Conservation (phyloP, 2,888 invertebrate species). For the Calephelis perditalis region DNA sequence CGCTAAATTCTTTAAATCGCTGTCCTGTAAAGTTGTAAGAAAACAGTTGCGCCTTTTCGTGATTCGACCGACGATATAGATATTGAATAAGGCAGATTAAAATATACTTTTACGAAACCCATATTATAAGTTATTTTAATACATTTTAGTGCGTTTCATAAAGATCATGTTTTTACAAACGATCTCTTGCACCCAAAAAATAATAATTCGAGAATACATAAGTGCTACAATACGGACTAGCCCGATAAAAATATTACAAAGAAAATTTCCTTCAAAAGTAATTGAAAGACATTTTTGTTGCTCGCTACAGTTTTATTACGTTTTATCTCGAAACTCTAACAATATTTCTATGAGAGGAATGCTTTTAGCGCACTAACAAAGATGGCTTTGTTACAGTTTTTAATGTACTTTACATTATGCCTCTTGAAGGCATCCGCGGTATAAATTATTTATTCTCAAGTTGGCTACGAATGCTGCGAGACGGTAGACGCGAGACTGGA, state of each 20-base stretch:
- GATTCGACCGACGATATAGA: too few relatives aligned
- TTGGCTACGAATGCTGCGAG: conserved; percentile 31
- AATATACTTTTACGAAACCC: too few relatives aligned
- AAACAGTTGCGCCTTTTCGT: too few relatives aligned
- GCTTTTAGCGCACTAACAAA: conserved; percentile 15
- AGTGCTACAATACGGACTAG: too few relatives aligned
- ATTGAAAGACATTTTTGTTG: conserved; percentile 3
- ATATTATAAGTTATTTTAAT: too few relatives aligned
- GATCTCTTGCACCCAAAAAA: too few relatives aligned
- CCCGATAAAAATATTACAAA: not conserved
- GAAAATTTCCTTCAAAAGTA: conserved; percentile 5
- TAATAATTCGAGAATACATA: too few relatives aligned
- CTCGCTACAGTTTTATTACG: conserved; percentile 1
- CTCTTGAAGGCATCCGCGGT: conserved; percentile 31
- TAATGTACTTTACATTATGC: conserved; percentile 19
- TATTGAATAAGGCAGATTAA: too few relatives aligned
- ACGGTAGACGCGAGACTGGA: conserved; percentile 34
- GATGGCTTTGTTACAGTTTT: conserved; percentile 19
- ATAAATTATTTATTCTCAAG: conserved; percentile 49
- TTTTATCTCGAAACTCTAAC: conserved; percentile 12
- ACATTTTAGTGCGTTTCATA: too few relatives aligned
- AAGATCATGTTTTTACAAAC: too few relatives aligned
- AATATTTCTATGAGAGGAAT: conserved; percentile 12
- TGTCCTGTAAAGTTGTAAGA: too few relatives aligned
- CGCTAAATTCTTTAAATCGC: too few relatives aligned